Percentiles rank a stretch among this genome's conserved stretches.
These are phyloP conservation scores for Cichlasoma orientale DNA, from an alignment of 2,797 vertebrate genomes.

Conservation along the genomic window DNA sequence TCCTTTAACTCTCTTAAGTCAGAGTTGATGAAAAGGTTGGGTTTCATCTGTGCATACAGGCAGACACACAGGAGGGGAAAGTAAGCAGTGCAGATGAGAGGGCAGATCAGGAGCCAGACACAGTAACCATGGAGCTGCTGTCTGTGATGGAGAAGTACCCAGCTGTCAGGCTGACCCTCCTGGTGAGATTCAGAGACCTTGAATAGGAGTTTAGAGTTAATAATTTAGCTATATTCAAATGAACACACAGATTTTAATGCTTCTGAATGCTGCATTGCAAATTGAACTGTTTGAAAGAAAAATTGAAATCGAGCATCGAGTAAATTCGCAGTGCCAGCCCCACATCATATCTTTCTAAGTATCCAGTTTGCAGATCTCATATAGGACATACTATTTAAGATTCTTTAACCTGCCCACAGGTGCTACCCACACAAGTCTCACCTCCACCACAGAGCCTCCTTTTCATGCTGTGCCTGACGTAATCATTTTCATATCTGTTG, in stretches of 20 bases:
- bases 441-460: not conserved
- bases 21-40: slow-evolving; percentile 7
- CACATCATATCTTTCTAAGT: not conserved
- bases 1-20: not conserved
- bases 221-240: not conserved
- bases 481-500: not conserved
- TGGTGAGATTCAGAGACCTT: slow-evolving; percentile 81
- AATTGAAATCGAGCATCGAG: not conserved
- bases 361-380: not conserved
- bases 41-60: slow-evolving; percentile 20
- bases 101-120: slow-evolving; percentile 34
- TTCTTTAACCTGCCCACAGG: not conserved
- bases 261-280: not conserved
- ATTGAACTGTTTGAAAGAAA: not conserved
- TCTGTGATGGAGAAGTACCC: slow-evolving; percentile 83
- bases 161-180: slow-evolving; percentile 82
- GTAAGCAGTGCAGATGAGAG: slow-evolving; percentile 21
- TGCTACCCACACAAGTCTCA: not conserved
- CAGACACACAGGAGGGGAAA: slow-evolving; percentile 2
- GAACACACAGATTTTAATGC: not conserved
- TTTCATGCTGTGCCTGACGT: slow-evolving; percentile 1
- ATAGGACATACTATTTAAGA: not conserved
- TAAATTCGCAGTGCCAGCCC: not conserved
- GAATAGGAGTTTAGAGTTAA: not conserved
- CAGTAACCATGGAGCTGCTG: slow-evolving; percentile 73